phyloP scores from a whole-genome alignment of 2,113 vertebrate genomes.

The Scomber scombrus region DNA sequence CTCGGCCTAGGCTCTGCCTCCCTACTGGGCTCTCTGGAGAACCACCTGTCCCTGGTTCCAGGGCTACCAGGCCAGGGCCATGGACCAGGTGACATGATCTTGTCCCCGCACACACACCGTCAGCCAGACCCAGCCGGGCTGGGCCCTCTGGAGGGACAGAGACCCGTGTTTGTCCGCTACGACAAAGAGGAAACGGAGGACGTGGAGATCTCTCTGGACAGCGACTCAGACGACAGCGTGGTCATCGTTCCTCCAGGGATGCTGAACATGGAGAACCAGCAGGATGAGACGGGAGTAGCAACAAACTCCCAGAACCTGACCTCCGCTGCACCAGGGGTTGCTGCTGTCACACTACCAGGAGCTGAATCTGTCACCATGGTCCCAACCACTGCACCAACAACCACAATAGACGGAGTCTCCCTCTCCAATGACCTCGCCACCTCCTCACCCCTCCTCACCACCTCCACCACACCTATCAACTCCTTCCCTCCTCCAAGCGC shows the following conservation, averaged over 20 bases:
- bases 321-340: conserved; percentile 20
- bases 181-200: conserved; percentile 91
- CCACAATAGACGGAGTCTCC: conserved; percentile 53
- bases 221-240: conserved; percentile 92
- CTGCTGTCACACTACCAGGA: conserved; percentile 39
- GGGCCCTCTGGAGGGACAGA: conserved; percentile 81
- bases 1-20: conserved; percentile 76
- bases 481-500: conserved; percentile 76
- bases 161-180: conserved; percentile 90
- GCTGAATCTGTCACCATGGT: conserved; percentile 64
- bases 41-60: conserved; percentile 81
- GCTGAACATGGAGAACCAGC: conserved; percentile 71
- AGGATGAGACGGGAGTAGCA: conserved; percentile 53
- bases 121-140: conserved; percentile 78
- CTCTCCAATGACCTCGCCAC: conserved; percentile 77
- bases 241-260: conserved; percentile 92
- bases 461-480: conserved; percentile 72
- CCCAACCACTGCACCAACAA: conserved; percentile 36
- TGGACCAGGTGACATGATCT: conserved; percentile 71
- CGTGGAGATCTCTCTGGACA: conserved; percentile 92
- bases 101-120: conserved; percentile 73
- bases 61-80: conserved; percentile 75
- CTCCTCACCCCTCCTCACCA: conserved; percentile 69
- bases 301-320: conserved; percentile 47
- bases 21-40: conserved; percentile 82